Evolutionary conservation across 2,797 vertebrate species (phyloP).

Genomic region (Columba guinea): DNA sequence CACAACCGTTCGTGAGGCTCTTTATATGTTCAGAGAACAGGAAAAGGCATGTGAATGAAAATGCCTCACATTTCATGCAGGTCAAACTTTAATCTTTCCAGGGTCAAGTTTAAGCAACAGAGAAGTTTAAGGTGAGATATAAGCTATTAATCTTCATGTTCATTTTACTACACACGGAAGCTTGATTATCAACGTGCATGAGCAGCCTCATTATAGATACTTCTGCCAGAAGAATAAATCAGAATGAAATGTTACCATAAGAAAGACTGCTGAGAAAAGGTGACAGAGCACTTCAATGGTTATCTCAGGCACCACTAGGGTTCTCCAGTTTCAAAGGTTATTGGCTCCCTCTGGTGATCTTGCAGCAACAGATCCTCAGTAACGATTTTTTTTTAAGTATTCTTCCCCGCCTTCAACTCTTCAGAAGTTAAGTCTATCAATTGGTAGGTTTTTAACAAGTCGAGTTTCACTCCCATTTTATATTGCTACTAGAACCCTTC

Average conservation of each 20-base stretch:
- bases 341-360: neutral
- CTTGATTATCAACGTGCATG: conserved; percentile 14
- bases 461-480: neutral
- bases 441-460: neutral
- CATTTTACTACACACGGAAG: conserved; percentile 14
- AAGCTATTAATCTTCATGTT: conserved; percentile 49
- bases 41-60: neutral
- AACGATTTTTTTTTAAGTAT: neutral
- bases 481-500: neutral
- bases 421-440: neutral
- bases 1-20: neutral
- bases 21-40: neutral
- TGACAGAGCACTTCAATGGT: neutral
- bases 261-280: conserved; percentile 5
- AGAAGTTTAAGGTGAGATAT: conserved; percentile 17
- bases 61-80: neutral
- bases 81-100: conserved; percentile 34
- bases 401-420: neutral
- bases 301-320: neutral
- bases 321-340: neutral
- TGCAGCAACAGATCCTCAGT: neutral
- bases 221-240: conserved; percentile 42
- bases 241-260: conserved; percentile 20
- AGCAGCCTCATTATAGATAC: conserved; percentile 33
- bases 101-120: conserved; percentile 17